phyloP scores from a whole-genome alignment of 2,797 vertebrate genomes.

The Gobio occitaniae region DNA sequence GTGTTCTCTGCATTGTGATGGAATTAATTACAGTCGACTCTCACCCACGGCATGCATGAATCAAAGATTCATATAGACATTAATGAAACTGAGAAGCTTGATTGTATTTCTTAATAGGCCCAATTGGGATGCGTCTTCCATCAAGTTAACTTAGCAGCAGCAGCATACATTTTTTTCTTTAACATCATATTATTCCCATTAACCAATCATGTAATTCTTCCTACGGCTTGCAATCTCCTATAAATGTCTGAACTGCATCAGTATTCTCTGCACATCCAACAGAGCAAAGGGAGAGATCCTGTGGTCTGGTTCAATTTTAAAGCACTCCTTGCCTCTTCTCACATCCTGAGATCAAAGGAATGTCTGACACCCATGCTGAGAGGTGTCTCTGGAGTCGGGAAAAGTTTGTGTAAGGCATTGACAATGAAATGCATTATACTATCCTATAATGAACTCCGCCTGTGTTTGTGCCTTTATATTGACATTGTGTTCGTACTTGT shows the following conservation, averaged over 20 bases:
- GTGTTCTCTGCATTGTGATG: neutral
- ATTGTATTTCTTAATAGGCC: neutral
- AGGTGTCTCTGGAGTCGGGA: neutral
- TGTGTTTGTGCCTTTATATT: neutral
- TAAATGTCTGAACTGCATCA: neutral
- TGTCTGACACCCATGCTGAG: neutral
- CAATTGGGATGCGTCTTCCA: neutral
- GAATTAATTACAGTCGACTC: neutral
- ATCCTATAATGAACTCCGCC: neutral
- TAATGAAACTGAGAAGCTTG: neutral
- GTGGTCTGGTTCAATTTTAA: conserved; percentile 7
- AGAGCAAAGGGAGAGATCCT: conserved; percentile 2
- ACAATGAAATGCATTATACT: neutral
- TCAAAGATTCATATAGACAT: neutral
- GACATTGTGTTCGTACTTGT: no score
- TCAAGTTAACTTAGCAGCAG: neutral
- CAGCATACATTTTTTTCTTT: no score
- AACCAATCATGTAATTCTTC: neutral
- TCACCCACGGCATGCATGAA: neutral
- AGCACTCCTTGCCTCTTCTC: neutral
- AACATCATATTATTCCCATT: no score
- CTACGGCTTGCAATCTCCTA: neutral
- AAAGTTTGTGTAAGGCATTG: neutral
- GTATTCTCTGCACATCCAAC: conserved; percentile 12
- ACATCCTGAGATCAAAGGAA: conserved; percentile 35